Evolutionary conservation across 2,888 invertebrate genomes (phyloP).

Genomic region (Platerodrilus igneus): DNA sequence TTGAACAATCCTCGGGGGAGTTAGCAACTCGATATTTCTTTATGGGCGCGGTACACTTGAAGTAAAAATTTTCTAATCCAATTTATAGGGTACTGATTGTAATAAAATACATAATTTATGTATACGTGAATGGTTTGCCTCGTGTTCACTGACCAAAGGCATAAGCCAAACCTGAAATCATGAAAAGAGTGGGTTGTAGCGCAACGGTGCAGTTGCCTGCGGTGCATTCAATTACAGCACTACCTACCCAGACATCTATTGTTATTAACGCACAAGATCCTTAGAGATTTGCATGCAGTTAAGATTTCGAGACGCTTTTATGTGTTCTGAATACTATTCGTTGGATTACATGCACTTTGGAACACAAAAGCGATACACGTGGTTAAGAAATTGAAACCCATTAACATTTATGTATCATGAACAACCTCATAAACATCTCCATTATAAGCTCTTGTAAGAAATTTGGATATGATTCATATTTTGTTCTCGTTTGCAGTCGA

Average conservation of each 20-base stretch:
- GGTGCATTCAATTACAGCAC: conserved; percentile 24
- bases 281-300: conserved; percentile 18
- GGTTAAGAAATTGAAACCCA: conserved; percentile 10
- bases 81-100: conserved; percentile 19
- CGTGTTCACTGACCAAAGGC: conserved; percentile 18
- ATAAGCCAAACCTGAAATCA: too few species aligned
- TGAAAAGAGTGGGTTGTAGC: conserved; percentile 23
- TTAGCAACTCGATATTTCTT: too few species aligned
- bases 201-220: conserved; percentile 19
- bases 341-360: conserved; percentile 18
- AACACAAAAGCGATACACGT: conserved; percentile 17
- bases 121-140: conserved; percentile 19
- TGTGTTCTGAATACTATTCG: conserved; percentile 18
- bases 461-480: too few species aligned
- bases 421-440: too few species aligned
- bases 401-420: too few species aligned
- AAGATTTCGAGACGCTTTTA: too few species aligned
- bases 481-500: too few species aligned
- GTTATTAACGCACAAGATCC: conserved; percentile 15
- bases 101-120: conserved; percentile 20
- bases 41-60: too few species aligned
- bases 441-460: too few species aligned
- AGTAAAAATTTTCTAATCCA: conserved; percentile 19
- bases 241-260: conserved; percentile 16
- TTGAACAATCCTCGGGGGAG: too few species aligned